These are phyloP conservation scores for Mormyrus proboscirostris DNA, from an alignment of 2,797 vertebrate species.

Conservation along the genomic window DNA sequence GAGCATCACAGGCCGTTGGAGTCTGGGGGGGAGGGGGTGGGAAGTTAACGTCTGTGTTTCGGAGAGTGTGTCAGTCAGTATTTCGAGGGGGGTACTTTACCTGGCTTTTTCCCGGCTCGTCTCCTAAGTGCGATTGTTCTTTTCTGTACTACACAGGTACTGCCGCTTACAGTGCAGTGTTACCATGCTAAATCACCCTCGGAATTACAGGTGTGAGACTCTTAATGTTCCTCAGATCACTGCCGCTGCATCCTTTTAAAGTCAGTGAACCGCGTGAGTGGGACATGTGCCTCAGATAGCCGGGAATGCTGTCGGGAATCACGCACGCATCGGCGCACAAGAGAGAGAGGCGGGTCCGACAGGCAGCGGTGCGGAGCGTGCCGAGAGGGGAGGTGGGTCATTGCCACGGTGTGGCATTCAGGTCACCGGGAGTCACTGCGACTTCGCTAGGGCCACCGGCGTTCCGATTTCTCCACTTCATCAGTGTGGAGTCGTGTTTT, in stretches of 20 bases:
- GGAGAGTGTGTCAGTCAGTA: neutral
- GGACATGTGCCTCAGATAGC: neutral
- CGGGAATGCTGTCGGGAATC: neutral
- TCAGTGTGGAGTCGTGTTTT: neutral
- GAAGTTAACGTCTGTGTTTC: neutral
- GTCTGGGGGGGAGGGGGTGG: neutral
- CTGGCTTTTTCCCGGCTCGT: neutral
- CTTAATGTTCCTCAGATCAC: neutral
- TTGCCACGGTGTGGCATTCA: neutral
- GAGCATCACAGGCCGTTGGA: neutral
- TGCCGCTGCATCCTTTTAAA: neutral
- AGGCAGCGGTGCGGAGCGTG: neutral
- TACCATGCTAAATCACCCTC: neutral
- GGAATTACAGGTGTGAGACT: neutral
- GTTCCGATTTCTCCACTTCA: neutral
- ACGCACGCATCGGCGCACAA: neutral
- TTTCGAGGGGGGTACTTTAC: neutral
- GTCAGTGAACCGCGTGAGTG: slow-evolving; percentile 24
- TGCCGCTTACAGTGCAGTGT: neutral
- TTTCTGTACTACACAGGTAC: neutral
- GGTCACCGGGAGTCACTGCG: neutral
- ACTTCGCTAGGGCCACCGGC: neutral
- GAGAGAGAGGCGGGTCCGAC: neutral
- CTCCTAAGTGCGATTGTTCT: neutral
- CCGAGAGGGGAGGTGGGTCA: neutral